phyloP scores from a whole-genome alignment of 2,113 vertebrate species.

The Recurvirostra avosetta region DNA sequence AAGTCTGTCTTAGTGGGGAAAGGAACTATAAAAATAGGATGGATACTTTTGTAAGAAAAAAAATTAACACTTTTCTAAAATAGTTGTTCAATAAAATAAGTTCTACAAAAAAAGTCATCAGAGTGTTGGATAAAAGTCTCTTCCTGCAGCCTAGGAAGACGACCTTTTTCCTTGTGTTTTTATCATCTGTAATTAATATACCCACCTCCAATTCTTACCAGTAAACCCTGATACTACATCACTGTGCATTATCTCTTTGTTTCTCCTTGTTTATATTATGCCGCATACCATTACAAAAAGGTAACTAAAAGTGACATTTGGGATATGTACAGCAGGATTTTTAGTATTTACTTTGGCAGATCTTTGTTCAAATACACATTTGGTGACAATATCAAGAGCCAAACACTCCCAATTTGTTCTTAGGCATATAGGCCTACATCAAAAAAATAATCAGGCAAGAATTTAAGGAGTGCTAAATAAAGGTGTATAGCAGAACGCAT shows the following conservation, averaged over 20 bases:
- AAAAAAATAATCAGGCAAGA: background rate
- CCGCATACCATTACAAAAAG: background rate
- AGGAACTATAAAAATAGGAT: background rate
- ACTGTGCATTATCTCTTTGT: background rate
- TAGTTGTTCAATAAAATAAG: background rate
- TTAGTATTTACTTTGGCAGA: background rate
- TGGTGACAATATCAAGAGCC: background rate
- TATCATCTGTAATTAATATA: background rate
- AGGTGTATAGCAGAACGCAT: background rate
- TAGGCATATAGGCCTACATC: background rate
- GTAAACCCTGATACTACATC: background rate
- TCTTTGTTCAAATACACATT: background rate
- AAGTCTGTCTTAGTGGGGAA: background rate
- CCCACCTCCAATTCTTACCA: background rate
- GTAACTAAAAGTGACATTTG: background rate
- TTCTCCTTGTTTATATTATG: background rate
- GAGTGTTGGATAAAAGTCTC: background rate
- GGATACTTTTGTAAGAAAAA: background rate
- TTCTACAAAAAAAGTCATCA: background rate
- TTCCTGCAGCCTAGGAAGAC: background rate
- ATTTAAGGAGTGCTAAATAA: background rate
- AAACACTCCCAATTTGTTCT: background rate
- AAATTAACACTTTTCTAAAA: background rate
- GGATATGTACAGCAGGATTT: background rate
- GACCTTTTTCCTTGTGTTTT: background rate